Percentiles rank a stretch among this genome's conserved stretches.
Evolutionary conservation across 1,140 invertebrate species (phyloP).

Genomic region (Pectinophora gossypiella): DNA sequence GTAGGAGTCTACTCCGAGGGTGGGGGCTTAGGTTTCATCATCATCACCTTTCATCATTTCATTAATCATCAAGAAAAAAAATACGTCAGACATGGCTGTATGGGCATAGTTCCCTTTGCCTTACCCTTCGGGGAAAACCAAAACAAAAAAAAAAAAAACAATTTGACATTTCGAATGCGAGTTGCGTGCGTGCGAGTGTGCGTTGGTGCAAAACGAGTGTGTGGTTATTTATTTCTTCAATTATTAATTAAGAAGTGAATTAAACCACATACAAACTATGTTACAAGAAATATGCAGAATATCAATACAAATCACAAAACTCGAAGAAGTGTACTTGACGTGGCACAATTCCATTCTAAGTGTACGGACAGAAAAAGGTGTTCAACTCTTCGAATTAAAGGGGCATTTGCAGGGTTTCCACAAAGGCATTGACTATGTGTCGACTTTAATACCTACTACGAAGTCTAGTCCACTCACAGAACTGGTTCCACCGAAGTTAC

Average conservation of each 20-base stretch:
- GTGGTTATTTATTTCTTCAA: too few species aligned
- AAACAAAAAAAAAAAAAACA: too few species aligned
- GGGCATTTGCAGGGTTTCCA: constrained; percentile 43
- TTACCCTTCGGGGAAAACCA: too few species aligned
- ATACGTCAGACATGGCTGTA: too few species aligned
- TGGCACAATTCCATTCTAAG: constrained; percentile 38
- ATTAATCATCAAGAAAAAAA: too few species aligned
- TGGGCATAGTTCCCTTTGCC: too few species aligned
- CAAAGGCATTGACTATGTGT: constrained; percentile 42
- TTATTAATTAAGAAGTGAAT: too few species aligned
- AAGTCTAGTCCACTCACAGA: constrained; percentile 35
- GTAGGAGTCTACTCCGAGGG: too few species aligned
- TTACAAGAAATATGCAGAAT: constrained; percentile 40
- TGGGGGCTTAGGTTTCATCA: too few species aligned
- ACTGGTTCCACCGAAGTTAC: constrained; percentile 30
- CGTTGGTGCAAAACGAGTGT: neutral
- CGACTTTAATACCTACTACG: constrained; percentile 25
- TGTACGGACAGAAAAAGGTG: constrained; percentile 31
- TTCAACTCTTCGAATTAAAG: constrained; percentile 42
- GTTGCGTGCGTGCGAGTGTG: neutral
- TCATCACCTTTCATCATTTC: too few species aligned
- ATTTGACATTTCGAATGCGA: neutral
- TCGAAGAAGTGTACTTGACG: constrained; percentile 29
- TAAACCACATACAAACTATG: too few species aligned
- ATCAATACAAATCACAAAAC: constrained; percentile 35